A percentile compares a stretch with the other conserved stretches of the same genome.
Evolutionary conservation across 2,797 vertebrate species (phyloP).

Genomic region (Anableps anableps): DNA sequence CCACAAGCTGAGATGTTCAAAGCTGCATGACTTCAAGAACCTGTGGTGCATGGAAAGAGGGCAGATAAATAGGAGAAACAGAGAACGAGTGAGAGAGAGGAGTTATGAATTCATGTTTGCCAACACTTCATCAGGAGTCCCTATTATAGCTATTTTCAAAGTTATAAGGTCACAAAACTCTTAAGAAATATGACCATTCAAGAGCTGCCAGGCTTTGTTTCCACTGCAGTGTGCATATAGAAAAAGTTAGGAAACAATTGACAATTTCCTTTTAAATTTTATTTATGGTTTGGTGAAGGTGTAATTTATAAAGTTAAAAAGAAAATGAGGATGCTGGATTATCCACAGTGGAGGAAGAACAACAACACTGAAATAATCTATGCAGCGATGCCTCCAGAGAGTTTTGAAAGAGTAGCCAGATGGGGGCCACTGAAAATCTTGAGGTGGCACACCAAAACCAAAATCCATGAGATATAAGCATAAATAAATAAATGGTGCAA

Average conservation of each 20-base stretch:
- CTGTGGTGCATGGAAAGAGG: slow-evolving; percentile 65
- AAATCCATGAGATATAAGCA: neutral
- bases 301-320: no score
- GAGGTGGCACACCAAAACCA: no score
- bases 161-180: slow-evolving; percentile 63
- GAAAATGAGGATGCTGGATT: no score
- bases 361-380: no score
- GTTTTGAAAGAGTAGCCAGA: no score
- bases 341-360: no score
- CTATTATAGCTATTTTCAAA: slow-evolving; percentile 42
- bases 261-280: neutral
- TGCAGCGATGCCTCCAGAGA: no score
- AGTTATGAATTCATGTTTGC: slow-evolving; percentile 58
- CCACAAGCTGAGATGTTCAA: slow-evolving; percentile 80
- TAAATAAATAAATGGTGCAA: neutral
- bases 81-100: slow-evolving; percentile 18
- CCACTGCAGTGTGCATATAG: neutral
- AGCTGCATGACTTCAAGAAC: slow-evolving; percentile 71
- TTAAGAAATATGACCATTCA: slow-evolving; percentile 9
- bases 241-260: slow-evolving; percentile 7
- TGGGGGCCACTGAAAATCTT: no score
- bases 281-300: neutral
- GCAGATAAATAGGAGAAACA: slow-evolving; percentile 42
- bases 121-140: slow-evolving; percentile 48
- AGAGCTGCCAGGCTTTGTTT: neutral